Base-by-base conservation (phyloP, 1,140 invertebrate species). In the Sycobia sp. region DNA sequence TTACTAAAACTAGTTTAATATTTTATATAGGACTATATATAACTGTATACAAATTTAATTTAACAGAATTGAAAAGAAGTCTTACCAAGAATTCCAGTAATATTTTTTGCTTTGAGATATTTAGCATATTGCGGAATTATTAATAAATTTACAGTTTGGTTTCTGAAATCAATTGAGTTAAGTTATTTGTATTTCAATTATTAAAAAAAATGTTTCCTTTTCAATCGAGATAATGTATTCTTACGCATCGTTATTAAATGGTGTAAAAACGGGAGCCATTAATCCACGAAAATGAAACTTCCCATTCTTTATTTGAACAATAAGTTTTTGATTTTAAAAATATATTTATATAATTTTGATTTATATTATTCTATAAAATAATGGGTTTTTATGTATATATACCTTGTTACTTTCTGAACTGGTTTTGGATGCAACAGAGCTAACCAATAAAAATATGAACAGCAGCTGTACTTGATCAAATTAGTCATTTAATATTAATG, bases 11-110 rank as follows among this genome's bases (percentile, higher is more conserved):
- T 39, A 39, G 8, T 10, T 39, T 39, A 11, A 4, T 39, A 4
- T 39, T 14, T 11, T 10, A 39, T 11, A 39, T 11, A n/a, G 4
- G 3, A 39, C n/a, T 39, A 11, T 39, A 39, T 11, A 10, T 39
- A 39, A 39, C 3, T 10, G n/a, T n/a, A n/a, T 39, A 39, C 4
- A n/a, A 11, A 39, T 11, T 39, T 8, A 8, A 39, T n/a, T 39
- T 11, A 8, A 8, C 3, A 8, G 3, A 39, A 20, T 22, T 20
- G 4, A 47, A 25, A 27, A 34, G 18, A 59, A n/a, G n/a, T n/a
- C n/a, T 83, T 82, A 90, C 89, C 87, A 65, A 91, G 79, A 36
- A 91, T 81, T 29, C 86, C 86, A 66, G 84, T 84, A 25, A 91
- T 80, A 46, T 84, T 85, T 54, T 82, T 80, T 23, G 83, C 74